Conservation (phyloP, 92 coral and sea anemone species). For the Zoanthus sansibaricus region DNA sequence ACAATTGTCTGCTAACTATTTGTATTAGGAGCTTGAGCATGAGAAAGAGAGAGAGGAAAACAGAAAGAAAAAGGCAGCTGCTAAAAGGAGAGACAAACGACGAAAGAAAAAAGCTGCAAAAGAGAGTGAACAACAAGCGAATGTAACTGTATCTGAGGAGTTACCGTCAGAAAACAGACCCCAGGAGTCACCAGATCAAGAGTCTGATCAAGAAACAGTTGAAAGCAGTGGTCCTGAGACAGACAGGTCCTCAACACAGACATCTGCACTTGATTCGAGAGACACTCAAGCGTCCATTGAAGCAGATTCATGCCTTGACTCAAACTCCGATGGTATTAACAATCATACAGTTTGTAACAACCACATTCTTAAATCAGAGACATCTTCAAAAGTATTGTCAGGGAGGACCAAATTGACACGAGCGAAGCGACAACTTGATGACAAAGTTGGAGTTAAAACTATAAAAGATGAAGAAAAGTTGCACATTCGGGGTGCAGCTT, state of each 20-base stretch:
- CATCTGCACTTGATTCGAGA: constrained; percentile 22
- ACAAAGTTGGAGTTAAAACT: constrained; percentile 32
- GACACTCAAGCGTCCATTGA: constrained; percentile 31
- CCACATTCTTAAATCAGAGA: constrained; percentile 1
- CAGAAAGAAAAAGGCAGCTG: constrained; percentile 96
- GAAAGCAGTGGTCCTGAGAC: constrained; percentile 71
- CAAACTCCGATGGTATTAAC: neutral
- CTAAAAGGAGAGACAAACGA: constrained; percentile 93
- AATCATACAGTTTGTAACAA: constrained; percentile 21
- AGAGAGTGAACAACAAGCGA: constrained; percentile 72
- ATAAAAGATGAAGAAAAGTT: constrained; percentile 29
- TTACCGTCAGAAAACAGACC: constrained; percentile 95
- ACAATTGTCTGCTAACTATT: neutral
- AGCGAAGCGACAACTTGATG: constrained; percentile 41
- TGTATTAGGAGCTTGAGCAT: constrained; percentile 86
- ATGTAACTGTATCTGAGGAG: constrained; percentile 69
- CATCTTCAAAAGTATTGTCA: neutral
- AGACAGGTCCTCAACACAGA: constrained; percentile 44
- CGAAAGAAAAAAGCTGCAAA: constrained; percentile 89
- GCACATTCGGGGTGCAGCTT: constrained; percentile 45
- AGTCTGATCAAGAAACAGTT: constrained; percentile 72
- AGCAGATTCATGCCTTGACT: constrained; percentile 45
- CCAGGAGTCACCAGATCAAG: constrained; percentile 72
- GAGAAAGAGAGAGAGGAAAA: constrained; percentile 94
- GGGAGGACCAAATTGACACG: neutral